These are phyloP conservation scores for Crax fasciolata DNA, from an alignment of 2,797 vertebrate species.

Conservation along the genomic window DNA sequence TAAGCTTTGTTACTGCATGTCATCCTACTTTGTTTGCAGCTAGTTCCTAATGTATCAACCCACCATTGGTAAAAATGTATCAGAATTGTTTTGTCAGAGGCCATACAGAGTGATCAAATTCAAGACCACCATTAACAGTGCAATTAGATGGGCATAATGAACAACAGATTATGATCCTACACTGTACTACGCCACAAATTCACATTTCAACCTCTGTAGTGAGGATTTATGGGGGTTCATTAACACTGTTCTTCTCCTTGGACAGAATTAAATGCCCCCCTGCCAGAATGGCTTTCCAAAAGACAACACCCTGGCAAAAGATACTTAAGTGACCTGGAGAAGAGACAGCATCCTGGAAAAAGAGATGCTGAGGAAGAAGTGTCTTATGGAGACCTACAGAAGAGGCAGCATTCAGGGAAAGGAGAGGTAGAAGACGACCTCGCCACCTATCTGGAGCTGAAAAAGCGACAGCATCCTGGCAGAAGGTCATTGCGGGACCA, in stretches of 20 bases:
- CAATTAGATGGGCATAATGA: background rate
- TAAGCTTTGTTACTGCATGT: background rate
- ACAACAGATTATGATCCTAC: background rate
- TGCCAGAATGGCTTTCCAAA: slow-evolving; percentile 86
- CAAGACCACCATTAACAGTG: background rate
- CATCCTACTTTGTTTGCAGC: background rate
- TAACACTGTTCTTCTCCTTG: slow-evolving; percentile 40
- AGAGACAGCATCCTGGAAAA: slow-evolving; percentile 80
- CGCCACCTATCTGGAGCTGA: slow-evolving; percentile 73
- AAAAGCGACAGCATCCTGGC: slow-evolving; percentile 89
- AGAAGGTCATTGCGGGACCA: slow-evolving; percentile 81
- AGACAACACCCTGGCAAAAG: slow-evolving; percentile 89
- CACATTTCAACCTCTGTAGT: background rate
- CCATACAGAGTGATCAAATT: background rate
- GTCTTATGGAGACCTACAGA: slow-evolving; percentile 78
- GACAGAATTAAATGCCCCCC: slow-evolving; percentile 80
- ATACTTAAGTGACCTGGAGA: slow-evolving; percentile 68
- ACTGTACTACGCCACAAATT: background rate
- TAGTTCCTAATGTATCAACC: background rate
- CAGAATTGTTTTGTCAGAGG: background rate
- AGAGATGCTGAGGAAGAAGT: slow-evolving; percentile 55
- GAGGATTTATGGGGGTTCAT: background rate
- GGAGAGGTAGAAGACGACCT: slow-evolving; percentile 80
- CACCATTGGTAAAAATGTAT: background rate
- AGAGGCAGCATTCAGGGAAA: slow-evolving; percentile 88